Evolutionary conservation across 2,113 vertebrate species (phyloP).

Genomic region (Centropus unirufus): DNA sequence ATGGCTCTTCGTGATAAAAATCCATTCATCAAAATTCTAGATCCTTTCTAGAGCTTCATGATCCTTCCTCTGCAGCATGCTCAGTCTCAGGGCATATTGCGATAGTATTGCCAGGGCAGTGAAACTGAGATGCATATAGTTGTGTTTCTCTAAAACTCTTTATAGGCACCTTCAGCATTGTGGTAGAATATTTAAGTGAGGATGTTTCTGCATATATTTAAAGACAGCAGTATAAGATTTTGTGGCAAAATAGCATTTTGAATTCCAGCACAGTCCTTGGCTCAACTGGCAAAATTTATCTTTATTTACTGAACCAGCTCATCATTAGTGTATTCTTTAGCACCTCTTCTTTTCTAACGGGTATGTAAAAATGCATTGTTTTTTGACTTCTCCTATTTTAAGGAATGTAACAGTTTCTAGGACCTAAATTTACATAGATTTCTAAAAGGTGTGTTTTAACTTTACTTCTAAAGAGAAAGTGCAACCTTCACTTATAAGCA

Average conservation of each 20-base stretch:
- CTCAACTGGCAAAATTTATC: background rate
- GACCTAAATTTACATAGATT: background rate
- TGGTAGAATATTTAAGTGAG: background rate
- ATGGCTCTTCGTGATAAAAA: background rate
- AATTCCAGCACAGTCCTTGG: background rate
- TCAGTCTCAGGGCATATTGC: background rate
- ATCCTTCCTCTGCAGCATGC: background rate
- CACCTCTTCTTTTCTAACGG: background rate
- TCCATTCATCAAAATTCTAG: background rate
- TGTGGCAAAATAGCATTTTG: background rate
- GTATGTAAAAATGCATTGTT: background rate
- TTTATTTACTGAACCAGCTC: background rate
- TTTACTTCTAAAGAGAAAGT: background rate
- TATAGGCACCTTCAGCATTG: background rate
- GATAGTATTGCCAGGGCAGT: background rate
- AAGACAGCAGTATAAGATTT: background rate
- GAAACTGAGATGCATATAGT: background rate
- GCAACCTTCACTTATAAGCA: background rate
- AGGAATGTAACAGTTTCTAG: background rate
- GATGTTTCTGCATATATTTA: background rate
- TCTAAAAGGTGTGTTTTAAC: background rate
- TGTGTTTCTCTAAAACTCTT: background rate
- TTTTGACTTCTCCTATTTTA: background rate
- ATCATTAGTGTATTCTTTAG: background rate
- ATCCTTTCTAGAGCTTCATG: background rate